A percentile compares a stretch with the other conserved stretches of the same genome.
Conservation (phyloP, 2,797 vertebrate genomes). For the Sebastes glaucus region DNA sequence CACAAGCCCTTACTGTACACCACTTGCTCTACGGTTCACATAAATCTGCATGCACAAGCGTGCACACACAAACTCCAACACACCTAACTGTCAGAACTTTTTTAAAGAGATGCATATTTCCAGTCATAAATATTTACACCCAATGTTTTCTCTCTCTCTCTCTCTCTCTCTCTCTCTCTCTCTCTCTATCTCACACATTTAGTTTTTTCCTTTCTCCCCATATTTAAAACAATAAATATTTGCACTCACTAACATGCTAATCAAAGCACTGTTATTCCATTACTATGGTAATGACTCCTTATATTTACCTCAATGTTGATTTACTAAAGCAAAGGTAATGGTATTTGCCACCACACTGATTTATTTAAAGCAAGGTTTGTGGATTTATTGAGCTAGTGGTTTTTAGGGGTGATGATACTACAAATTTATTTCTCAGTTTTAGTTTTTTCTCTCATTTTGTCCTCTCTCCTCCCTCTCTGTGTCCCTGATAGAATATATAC, state of each 20-base stretch:
- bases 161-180: not conserved
- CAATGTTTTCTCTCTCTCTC: not conserved
- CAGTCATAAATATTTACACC: constrained; percentile 41
- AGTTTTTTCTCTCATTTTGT: not conserved
- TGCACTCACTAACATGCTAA: constrained; percentile 57
- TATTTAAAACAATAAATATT: constrained; percentile 71
- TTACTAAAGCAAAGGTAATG: constrained; percentile 47
- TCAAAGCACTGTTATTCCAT: constrained; percentile 60
- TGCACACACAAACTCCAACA: not conserved
- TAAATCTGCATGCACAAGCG: not conserved
- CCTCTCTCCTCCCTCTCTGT: not conserved
- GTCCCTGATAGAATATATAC: not conserved
- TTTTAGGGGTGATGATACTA: constrained; percentile 1
- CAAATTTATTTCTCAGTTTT: not conserved
- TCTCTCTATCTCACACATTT: not conserved
- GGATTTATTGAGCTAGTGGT: constrained; percentile 6
- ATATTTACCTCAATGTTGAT: constrained; percentile 56
- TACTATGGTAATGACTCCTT: constrained; percentile 70
- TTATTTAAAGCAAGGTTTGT: constrained; percentile 33
- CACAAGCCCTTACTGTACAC: not conserved
- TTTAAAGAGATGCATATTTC: constrained; percentile 5
- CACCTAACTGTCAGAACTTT: not conserved
- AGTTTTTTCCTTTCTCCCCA: not conserved
- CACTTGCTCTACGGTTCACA: not conserved
- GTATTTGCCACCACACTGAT: constrained; percentile 28